Conservation (phyloP, 2,888 invertebrate genomes). For the Andrena haemorrhoa region DNA sequence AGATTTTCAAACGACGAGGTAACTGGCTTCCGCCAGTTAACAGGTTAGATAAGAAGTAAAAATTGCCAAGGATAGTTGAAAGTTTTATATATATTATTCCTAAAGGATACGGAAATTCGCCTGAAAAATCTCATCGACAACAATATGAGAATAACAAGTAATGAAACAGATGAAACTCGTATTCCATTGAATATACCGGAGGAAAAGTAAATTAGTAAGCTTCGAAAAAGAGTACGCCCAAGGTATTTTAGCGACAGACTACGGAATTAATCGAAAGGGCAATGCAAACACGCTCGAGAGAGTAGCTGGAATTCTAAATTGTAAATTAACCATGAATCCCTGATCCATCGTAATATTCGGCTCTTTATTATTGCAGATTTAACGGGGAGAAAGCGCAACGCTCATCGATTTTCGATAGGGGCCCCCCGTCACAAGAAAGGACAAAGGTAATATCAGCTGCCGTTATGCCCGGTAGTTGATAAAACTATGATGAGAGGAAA, state of each 20-base stretch:
- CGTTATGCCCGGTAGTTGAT: constrained; percentile 37
- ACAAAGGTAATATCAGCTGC: constrained; percentile 61
- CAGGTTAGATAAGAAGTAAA: too few species aligned
- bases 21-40: too few species aligned
- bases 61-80: too few species aligned
- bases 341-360: background rate
- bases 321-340: background rate
- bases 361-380: constrained; percentile 53
- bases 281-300: background rate
- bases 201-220: background rate
- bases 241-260: background rate
- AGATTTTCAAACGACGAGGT: too few species aligned
- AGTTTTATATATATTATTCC: too few species aligned
- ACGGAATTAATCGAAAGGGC: background rate
- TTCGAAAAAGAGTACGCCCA: background rate
- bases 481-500: constrained; percentile 46
- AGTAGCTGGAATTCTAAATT: background rate
- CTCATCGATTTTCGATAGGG: constrained; percentile 60
- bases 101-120: too few species aligned
- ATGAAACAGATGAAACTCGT: too few species aligned
- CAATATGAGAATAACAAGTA: too few species aligned
- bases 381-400: constrained; percentile 42
- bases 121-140: too few species aligned
- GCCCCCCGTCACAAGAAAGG: constrained; percentile 48
- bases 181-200: too few species aligned